These are phyloP conservation scores for Pitangus sulphuratus DNA, from an alignment of 2,797 vertebrate species.

Conservation along the genomic window DNA sequence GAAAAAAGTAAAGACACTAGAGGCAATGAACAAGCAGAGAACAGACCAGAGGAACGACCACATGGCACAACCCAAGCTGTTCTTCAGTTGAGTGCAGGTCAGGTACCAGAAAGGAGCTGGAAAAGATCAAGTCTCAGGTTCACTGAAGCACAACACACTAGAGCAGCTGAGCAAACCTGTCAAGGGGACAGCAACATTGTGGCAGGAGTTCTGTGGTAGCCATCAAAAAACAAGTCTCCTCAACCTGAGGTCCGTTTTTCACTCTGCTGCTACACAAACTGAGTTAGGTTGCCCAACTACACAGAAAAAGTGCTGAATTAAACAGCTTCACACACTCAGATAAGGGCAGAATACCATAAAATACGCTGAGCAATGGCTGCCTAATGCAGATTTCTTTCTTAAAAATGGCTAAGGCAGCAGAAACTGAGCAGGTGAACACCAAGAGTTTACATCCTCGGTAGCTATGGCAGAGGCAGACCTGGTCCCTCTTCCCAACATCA, in stretches of 20 bases:
- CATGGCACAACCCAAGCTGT: neutral
- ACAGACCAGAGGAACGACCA: neutral
- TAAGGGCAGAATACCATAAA: constrained; percentile 9
- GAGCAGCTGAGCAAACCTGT: neutral
- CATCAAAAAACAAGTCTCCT: neutral
- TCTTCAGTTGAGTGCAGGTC: neutral
- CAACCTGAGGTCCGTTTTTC: neutral
- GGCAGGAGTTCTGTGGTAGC: neutral
- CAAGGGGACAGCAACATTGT: neutral
- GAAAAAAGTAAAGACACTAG: neutral
- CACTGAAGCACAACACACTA: rapidly evolving
- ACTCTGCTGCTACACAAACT: neutral
- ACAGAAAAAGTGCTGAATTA: constrained; percentile 25
- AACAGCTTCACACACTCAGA: constrained; percentile 41
- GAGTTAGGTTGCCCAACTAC: neutral
- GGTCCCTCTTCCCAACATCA: neutral
- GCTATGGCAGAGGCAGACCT: neutral
- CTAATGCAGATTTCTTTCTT: neutral
- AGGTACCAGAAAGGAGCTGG: neutral
- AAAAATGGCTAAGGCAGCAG: constrained; percentile 6
- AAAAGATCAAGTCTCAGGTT: neutral
- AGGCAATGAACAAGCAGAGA: neutral
- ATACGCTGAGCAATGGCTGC: constrained; percentile 2
- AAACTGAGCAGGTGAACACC: neutral
- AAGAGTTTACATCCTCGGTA: neutral